Conservation (phyloP, 2,888 invertebrate species). For the Podabrus alpinus region DNA sequence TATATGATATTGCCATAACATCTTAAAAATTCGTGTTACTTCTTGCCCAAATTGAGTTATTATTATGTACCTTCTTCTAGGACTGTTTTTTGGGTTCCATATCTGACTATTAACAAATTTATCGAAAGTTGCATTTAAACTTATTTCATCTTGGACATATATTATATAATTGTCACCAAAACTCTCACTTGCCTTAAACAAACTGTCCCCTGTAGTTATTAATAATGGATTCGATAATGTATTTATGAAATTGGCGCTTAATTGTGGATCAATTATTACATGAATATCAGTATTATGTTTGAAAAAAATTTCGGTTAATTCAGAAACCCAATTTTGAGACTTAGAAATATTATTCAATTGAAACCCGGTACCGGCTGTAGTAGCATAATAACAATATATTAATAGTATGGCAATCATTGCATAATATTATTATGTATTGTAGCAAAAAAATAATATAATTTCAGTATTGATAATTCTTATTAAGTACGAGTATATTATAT, state of each 20-base stretch:
- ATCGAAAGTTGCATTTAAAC: not conserved
- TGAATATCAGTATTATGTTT: too few relatives aligned
- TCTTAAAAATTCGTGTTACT: not conserved
- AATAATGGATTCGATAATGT: not conserved
- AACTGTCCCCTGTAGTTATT: not conserved
- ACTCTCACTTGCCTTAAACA: not conserved
- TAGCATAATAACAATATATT: too few relatives aligned
- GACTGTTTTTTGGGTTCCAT: not conserved
- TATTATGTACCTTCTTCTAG: not conserved
- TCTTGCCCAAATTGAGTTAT: not conserved
- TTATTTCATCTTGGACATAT: not conserved
- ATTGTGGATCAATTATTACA: not conserved
- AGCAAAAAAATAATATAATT: too few relatives aligned
- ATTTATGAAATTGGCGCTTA: not conserved
- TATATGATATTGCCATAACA: not conserved
- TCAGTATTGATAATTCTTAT: too few relatives aligned
- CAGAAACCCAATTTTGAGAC: too few relatives aligned
- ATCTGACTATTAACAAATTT: not conserved
- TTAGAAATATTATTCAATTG: too few relatives aligned
- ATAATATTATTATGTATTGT: too few relatives aligned
- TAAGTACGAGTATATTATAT: too few relatives aligned
- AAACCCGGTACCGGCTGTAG: too few relatives aligned
- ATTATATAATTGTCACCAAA: not conserved
- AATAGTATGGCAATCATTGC: too few relatives aligned
- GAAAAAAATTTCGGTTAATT: too few relatives aligned